Percentiles rank a stretch among this genome's conserved stretches.
phyloP scores from a whole-genome alignment of 2,113 vertebrate species.

The Oxyruncus cristatus region DNA sequence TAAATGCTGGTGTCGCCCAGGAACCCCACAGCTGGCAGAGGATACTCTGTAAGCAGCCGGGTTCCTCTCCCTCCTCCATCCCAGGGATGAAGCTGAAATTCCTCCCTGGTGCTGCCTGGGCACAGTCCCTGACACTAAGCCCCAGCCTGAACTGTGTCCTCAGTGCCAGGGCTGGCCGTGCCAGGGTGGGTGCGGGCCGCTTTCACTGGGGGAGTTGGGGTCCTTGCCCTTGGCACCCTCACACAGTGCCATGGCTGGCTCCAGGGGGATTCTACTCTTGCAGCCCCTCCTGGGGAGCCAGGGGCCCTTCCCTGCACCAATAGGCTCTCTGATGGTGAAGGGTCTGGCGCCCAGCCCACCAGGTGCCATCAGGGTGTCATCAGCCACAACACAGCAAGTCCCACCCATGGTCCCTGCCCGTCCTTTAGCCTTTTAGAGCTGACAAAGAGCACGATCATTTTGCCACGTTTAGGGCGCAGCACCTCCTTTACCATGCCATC shows the following conservation, averaged over 20 bases:
- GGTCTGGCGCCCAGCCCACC: background rate
- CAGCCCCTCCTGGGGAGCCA: background rate
- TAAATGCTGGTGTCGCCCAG: background rate
- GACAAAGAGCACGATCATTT: background rate
- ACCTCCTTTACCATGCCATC: background rate
- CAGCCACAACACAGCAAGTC: rapidly evolving
- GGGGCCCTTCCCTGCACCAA: background rate
- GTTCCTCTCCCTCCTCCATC: background rate
- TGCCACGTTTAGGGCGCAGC: background rate
- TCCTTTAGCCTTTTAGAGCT: background rate
- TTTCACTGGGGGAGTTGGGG: rapidly evolving
- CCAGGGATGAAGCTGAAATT: background rate
- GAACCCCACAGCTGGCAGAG: background rate
- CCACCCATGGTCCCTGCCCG: background rate
- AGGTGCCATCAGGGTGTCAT: background rate
- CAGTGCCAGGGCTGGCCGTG: background rate
- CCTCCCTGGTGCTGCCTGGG: background rate
- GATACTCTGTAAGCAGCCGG: background rate
- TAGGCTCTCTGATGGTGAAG: background rate
- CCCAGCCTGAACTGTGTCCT: background rate
- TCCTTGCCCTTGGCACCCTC: background rate
- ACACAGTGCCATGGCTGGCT: too few species aligned
- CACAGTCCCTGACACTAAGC: background rate
- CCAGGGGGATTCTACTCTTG: background rate
- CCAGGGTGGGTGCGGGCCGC: rapidly evolving